These are phyloP conservation scores for Tenualosa thibaudeaui DNA, from an alignment of 2,797 vertebrate genomes.

Conservation along the genomic window DNA sequence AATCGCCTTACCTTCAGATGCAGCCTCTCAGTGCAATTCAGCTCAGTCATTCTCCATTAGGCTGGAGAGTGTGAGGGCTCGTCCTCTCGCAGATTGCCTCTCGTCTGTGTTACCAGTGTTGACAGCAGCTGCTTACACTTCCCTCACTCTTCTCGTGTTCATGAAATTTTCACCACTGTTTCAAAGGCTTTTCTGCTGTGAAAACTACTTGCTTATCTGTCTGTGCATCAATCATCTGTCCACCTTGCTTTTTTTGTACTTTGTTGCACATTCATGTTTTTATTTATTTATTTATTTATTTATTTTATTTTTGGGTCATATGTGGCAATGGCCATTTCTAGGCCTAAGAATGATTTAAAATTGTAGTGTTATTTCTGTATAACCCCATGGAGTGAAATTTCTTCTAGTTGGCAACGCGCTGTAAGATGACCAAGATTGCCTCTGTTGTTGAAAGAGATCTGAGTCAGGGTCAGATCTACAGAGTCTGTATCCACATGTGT, in stretches of 20 bases:
- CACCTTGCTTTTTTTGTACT: background rate
- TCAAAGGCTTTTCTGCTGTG: constrained; percentile 11
- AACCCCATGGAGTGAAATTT: background rate
- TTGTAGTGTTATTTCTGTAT: background rate
- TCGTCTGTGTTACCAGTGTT: constrained; percentile 52
- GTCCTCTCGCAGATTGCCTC: constrained; percentile 63
- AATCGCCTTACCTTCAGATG: constrained; percentile 68
- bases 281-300: background rate
- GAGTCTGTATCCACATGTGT: background rate
- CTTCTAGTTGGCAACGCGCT: background rate
- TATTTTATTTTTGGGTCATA: background rate
- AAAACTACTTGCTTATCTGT: constrained; percentile 27
- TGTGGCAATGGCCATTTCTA: background rate
- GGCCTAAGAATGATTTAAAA: background rate
- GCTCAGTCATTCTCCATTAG: constrained; percentile 76
- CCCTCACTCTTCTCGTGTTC: constrained; percentile 44
- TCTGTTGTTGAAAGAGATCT: background rate
- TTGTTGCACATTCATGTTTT: background rate
- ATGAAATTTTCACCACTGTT: constrained; percentile 50
- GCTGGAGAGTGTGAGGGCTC: constrained; percentile 68
- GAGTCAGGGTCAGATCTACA: background rate
- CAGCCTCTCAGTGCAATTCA: constrained; percentile 69
- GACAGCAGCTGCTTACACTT: constrained; percentile 28
- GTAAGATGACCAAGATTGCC: background rate
- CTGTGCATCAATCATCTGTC: constrained; percentile 16